phyloP scores from a whole-genome alignment of 2,888 invertebrate genomes.

The Taenaris catops region DNA sequence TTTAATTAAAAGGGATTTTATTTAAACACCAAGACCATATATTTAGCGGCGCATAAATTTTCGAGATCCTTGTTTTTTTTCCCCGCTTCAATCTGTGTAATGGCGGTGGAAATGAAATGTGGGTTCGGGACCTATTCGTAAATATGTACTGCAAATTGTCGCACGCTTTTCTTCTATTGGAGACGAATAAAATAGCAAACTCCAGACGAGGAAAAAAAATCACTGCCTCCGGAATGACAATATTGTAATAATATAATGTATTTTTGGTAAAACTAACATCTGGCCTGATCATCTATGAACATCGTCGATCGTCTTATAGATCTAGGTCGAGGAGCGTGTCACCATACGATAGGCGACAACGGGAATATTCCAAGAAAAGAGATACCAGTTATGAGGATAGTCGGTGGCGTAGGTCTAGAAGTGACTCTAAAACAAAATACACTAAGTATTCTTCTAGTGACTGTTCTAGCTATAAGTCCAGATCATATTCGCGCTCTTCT shows the following conservation, averaged over 20 bases:
- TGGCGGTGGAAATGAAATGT: conserved; percentile 57
- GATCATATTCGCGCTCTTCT: conserved; percentile 45
- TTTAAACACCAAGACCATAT: conserved; percentile 20
- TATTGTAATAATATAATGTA: no score
- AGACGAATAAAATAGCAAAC: no score
- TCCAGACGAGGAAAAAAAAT: no score
- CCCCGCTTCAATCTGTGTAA: conserved; percentile 64
- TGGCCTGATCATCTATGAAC: no score
- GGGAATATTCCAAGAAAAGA: conserved; percentile 46
- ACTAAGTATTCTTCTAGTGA: conserved; percentile 60
- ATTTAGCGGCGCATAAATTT: conserved; percentile 35
- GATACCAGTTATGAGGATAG: conserved; percentile 42
- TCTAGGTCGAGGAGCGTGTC: conserved; percentile 52
- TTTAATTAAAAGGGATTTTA: conserved; percentile 18
- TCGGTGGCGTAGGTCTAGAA: conserved; percentile 43
- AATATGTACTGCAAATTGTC: no score
- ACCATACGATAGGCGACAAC: conserved; percentile 44
- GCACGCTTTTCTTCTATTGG: no score
- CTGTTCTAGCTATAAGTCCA: conserved; percentile 49
- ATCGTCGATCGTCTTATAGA: conserved; percentile 36
- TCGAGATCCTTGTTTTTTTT: conserved; percentile 50
- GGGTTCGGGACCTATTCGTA: conserved; percentile 33
- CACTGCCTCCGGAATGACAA: no score
- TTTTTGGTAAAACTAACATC: no score
- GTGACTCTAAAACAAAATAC: conserved; percentile 41